phyloP scores from a whole-genome alignment of 2,888 invertebrate genomes.

The Actias luna region DNA sequence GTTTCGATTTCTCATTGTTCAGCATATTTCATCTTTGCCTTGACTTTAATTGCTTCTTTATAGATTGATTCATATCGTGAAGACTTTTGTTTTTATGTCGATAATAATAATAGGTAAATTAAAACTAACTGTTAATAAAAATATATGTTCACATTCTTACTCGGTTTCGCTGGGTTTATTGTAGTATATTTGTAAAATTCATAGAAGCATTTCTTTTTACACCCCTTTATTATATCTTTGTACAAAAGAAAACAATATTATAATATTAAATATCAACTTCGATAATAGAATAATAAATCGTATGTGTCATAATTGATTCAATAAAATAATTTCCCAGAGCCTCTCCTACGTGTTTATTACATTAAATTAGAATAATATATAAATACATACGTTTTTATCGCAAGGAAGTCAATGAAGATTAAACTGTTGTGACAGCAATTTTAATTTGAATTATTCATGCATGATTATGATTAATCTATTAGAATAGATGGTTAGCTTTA shows the following conservation, averaged over 20 bases:
- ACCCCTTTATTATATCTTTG: no score
- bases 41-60: constrained; percentile 1
- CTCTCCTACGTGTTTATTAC: no score
- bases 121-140: no score
- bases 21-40: constrained; percentile 10
- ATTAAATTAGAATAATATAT: not conserved
- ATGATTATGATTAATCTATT: not conserved
- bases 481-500: not conserved
- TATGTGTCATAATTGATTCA: no score
- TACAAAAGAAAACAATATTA: no score
- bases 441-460: not conserved
- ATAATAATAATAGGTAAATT: not conserved
- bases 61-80: not conserved
- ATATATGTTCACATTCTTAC: no score
- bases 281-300: no score
- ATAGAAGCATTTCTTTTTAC: no score
- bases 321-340: no score
- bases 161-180: no score
- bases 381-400: not conserved
- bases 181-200: no score
- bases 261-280: no score
- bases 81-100: not conserved
- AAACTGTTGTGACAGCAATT: not conserved
- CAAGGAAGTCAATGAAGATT: not conserved
- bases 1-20: constrained; percentile 16